Base-by-base conservation (phyloP, 2,113 vertebrate species). In the Strix aluco region DNA sequence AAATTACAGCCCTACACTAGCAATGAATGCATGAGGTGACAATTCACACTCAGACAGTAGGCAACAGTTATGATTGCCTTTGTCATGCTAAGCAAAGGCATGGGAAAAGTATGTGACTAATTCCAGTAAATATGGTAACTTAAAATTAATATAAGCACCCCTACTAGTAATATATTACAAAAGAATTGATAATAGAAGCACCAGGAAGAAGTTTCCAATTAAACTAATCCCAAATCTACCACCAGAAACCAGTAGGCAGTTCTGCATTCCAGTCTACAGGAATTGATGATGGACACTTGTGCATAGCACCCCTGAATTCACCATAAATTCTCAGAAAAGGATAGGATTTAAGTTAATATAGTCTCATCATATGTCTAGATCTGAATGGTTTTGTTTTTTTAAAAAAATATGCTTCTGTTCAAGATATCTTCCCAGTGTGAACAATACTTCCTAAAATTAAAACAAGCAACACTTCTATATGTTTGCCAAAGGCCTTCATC, bases 261-360 rank as follows among this genome's bases (percentile, higher is more conserved):
- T 57, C 61, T 74, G 32, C 40, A 30, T 55, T 79, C 29, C 66
- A 63, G 23, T 5, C 70, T 10, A 0, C 4, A 52, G 26, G 29
- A 88, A 9, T 1, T 51, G 84, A 34, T 23, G 25, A 47, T 11
- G 13, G 0, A 10, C 1, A 2, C 2, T 8, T 40, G 9, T 46
- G 70, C 26, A 14, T 2, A 71, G 15, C 5, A 8, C 17, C 17
- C 23, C 70, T 49, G 27, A 44, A 47, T 7, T 77, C 2, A 58
- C 4, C 29, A 61, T 15, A 52, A 40, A 74, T 27, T 61, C 38
- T 78, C 52, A 69, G 49, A 42, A 10, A 61, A 81, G 7, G 15
- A 12, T 4, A 55, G 19, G 22, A n/a, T 14, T 5, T 29, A 63
- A 38, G 18, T 66, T 46, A 52, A 38, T 15, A 22, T 0, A 63